Percentiles rank a stretch among this genome's conserved stretches.
phyloP scores from a whole-genome alignment of 2,888 invertebrate species.

The Coenonympha glycerion region DNA sequence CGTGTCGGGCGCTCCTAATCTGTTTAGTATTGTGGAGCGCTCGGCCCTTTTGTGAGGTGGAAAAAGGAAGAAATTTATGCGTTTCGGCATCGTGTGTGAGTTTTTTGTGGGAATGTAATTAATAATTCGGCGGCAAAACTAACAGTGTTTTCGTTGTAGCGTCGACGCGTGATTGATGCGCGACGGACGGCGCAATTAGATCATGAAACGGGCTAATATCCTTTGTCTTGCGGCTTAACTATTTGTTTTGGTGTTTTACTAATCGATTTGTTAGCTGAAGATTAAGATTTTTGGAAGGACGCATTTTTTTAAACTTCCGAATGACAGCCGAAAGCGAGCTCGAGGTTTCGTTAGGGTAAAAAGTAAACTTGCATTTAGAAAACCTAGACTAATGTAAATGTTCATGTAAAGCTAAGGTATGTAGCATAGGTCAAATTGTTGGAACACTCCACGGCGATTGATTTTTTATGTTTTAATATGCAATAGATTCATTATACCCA shows the following conservation, averaged over 20 bases:
- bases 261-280: not conserved
- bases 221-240: slow-evolving; percentile 7
- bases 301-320: not conserved
- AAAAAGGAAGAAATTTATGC: slow-evolving; percentile 76
- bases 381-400: no score
- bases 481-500: no score
- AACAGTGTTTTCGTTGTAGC: slow-evolving; percentile 75
- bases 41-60: slow-evolving; percentile 71
- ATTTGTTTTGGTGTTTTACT: slow-evolving; percentile 4
- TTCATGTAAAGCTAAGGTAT: no score
- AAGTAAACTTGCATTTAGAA: no score
- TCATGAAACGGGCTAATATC: slow-evolving; percentile 26
- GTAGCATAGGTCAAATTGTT: no score
- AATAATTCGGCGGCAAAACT: slow-evolving; percentile 78
- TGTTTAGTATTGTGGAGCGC: slow-evolving; percentile 69
- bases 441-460: no score
- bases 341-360: no score
- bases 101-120: slow-evolving; percentile 76
- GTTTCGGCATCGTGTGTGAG: slow-evolving; percentile 73
- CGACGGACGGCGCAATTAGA: slow-evolving; percentile 47
- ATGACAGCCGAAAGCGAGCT: not conserved
- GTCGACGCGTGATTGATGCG: slow-evolving; percentile 65
- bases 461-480: no score
- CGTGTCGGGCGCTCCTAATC: slow-evolving; percentile 70
- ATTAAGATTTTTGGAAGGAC: not conserved